These are phyloP conservation scores for Idaea aversata DNA, from an alignment of 2,888 invertebrate genomes.

Conservation along the genomic window DNA sequence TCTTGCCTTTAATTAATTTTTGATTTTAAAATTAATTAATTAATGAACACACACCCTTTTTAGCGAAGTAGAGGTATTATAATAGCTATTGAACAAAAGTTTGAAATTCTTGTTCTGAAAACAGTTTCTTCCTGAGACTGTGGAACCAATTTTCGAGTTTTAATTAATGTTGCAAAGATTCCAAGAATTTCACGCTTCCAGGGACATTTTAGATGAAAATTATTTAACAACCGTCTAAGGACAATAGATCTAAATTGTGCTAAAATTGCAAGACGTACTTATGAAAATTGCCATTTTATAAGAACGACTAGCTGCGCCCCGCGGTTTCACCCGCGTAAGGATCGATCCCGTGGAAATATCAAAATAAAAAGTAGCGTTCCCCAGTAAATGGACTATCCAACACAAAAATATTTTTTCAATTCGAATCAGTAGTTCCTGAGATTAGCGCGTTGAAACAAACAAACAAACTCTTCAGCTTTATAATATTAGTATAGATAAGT, in stretches of 20 bases:
- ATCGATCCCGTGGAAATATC: too few species aligned
- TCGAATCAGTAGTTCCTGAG: too few species aligned
- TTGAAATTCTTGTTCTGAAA: background rate
- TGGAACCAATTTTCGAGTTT: conserved; percentile 1
- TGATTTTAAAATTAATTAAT: too few species aligned
- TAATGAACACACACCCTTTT: background rate
- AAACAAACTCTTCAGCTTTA: too few species aligned
- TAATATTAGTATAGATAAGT: too few species aligned
- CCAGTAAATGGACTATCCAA: too few species aligned
- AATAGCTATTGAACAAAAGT: background rate
- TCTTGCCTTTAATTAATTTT: too few species aligned
- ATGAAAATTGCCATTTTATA: background rate
- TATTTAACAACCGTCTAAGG: background rate
- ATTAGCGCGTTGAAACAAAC: too few species aligned
- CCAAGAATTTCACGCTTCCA: background rate
- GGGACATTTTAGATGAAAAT: background rate
- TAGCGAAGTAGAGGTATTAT: background rate
- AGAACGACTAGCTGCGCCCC: too few species aligned
- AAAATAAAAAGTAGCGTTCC: too few species aligned
- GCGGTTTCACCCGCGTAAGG: too few species aligned
- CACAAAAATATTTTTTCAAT: too few species aligned
- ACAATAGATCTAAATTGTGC: background rate
- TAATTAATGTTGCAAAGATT: background rate
- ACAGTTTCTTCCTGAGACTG: background rate
- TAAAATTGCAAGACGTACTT: background rate